Conservation (phyloP, 2,797 vertebrate species). For the Streptopelia turtur region DNA sequence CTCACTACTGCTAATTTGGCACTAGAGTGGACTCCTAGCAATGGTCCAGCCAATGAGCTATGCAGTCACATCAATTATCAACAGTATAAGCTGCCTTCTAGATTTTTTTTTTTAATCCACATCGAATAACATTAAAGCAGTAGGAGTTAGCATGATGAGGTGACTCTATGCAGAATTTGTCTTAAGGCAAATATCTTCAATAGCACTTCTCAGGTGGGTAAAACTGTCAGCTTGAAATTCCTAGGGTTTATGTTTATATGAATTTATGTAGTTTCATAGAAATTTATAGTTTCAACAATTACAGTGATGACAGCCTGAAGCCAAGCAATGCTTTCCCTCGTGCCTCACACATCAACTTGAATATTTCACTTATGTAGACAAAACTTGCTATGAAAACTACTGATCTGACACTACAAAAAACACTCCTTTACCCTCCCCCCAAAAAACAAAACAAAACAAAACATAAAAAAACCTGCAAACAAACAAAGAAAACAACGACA, state of each 20-base stretch:
- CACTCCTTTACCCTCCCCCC: too few relatives aligned
- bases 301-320: constrained; percentile 19
- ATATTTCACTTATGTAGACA: constrained; percentile 23
- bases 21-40: not conserved
- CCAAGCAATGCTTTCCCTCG: not conserved
- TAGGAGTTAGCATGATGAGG: constrained; percentile 1
- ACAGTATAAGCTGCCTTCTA: not conserved
- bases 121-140: not conserved
- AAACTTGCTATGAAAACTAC: constrained; percentile 12
- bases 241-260: not conserved
- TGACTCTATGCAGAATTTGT: not conserved
- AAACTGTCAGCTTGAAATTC: constrained; percentile 1
- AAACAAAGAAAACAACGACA: too few relatives aligned
- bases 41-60: not conserved
- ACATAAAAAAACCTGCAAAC: too few relatives aligned
- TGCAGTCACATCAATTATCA: not conserved
- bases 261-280: not conserved
- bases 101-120: not conserved
- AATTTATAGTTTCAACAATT: constrained; percentile 41
- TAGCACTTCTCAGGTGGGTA: not conserved
- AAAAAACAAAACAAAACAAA: too few relatives aligned
- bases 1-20: not conserved
- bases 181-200: constrained; percentile 50
- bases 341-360: constrained; percentile 5
- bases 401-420: not conserved